Base-by-base conservation (phyloP, 2,888 invertebrate genomes). In the Lasioglossum oenotherae region DNA sequence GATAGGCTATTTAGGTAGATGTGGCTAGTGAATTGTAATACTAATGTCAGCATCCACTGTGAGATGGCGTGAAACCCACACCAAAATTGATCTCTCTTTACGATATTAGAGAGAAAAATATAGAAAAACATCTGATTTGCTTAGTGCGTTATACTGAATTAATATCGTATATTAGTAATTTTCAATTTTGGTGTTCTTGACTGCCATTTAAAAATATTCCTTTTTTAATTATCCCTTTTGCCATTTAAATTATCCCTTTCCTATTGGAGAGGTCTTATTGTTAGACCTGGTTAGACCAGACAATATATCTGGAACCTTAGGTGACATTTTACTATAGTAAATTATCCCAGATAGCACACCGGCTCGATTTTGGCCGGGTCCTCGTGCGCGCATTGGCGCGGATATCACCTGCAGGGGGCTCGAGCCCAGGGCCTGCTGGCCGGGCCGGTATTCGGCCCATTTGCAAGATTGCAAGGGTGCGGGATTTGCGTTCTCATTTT, bases 1-100 rank as follows among this genome's bases (percentile, higher is more conserved):
- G 85, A 86, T 75, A 85, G 74, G 67, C 82, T 81, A n/a, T n/a
- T n/a, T n/a, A 86, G 74, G 60, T 79, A 79, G 44, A 72, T 76
- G 41, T 73, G 73, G 71, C 78, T 86, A 86, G 85, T 79, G 80
- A 78, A 84, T 78, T 71, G 80, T 69, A 53, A 57, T 69, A 49
- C 12, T 64, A n/a, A 78, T 81, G 14, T 60, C 67, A 49, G 76
- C 73, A 53, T 77, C 64, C 35, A 74, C 57, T 72, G 49, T 60
- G 38, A 86, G 86, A 64, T 77, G 86, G 86, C 86, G 85, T 75
- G 38, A 67, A 77, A 38, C 38, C 4, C 74, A 64, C 14, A 67
- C 35, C n/a, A 53, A 46, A 84, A 69, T 69, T 69, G 69, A 69
- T 38, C 69, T 69, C 23, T 69, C 10, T 38, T 35, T 38, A 69